Percentiles rank a stretch among this genome's conserved stretches.
Evolutionary conservation across 2,113 vertebrate species (phyloP).

Genomic region (Brevimyrus niger): DNA sequence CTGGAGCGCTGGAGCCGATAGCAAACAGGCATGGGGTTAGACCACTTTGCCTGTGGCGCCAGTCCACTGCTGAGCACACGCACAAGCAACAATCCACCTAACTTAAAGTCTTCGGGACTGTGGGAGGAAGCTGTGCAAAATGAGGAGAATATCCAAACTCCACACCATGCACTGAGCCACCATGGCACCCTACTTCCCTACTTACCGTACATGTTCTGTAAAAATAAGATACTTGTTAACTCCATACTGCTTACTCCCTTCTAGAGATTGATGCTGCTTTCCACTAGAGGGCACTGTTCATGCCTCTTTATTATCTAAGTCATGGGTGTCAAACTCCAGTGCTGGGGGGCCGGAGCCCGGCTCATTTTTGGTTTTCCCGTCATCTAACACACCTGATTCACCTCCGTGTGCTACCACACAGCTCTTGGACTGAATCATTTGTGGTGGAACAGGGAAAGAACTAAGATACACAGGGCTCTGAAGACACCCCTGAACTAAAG

Average conservation of each 20-base stretch:
- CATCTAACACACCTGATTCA: too few relatives aligned
- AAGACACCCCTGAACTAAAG: not conserved
- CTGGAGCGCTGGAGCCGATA: not conserved
- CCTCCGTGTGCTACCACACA: too few relatives aligned
- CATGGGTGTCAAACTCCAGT: too few relatives aligned
- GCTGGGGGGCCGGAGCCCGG: too few relatives aligned
- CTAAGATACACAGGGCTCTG: too few relatives aligned
- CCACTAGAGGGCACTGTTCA: constrained; percentile 9
- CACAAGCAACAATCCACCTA: not conserved
- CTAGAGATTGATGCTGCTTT: not conserved
- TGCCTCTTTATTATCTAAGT: not conserved
- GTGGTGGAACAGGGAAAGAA: too few relatives aligned
- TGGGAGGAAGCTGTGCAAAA: not conserved
- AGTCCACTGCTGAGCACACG: not conserved
- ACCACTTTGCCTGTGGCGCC: not conserved
- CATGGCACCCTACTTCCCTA: not conserved
- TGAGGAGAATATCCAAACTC: not conserved
- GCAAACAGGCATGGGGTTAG: not conserved
- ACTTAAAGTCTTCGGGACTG: not conserved
- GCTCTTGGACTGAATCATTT: too few relatives aligned
- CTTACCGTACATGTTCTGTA: not conserved
- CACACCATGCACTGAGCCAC: not conserved
- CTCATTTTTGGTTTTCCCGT: too few relatives aligned
- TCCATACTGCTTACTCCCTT: not conserved
- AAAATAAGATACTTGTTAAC: not conserved